These are phyloP conservation scores for Streblospio benedicti DNA, from an alignment of 1,140 invertebrate genomes.

Conservation along the genomic window DNA sequence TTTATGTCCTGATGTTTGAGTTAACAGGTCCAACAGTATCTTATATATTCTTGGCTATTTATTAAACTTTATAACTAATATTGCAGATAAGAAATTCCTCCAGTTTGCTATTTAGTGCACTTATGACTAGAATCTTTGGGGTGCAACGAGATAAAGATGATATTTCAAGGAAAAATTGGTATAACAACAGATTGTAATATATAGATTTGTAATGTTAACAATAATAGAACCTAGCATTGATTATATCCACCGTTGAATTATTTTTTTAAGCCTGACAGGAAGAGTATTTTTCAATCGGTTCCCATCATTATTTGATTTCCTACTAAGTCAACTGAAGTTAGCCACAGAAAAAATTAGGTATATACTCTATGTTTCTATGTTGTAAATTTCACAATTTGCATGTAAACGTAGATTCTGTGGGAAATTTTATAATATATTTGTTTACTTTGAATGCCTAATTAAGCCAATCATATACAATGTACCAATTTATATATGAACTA, in stretches of 20 bases:
- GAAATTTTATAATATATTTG: too few relatives aligned
- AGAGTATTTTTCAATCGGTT: conserved; percentile 76
- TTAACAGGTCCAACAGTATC: too few relatives aligned
- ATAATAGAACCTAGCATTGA: too few relatives aligned
- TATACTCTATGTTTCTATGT: too few relatives aligned
- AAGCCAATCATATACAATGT: too few relatives aligned
- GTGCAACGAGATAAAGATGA: conserved; percentile 67
- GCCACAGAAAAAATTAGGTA: conserved; percentile 45
- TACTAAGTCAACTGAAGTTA: conserved; percentile 57
- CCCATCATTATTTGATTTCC: conserved; percentile 68
- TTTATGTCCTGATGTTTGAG: too few relatives aligned
- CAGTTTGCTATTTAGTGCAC: conserved; percentile 70
- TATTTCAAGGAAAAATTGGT: conserved; percentile 63
- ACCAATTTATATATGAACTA: neutral
- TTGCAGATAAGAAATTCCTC: conserved; percentile 65
- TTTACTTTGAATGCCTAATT: too few relatives aligned
- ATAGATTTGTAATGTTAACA: too few relatives aligned
- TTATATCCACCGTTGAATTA: neutral
- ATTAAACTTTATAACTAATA: conserved; percentile 7
- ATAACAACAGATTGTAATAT: too few relatives aligned
- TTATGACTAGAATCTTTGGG: conserved; percentile 84
- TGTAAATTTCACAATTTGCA: neutral
- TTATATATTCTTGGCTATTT: too few relatives aligned
- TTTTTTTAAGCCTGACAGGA: conserved; percentile 48
- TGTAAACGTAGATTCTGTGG: too few relatives aligned